Evolutionary conservation across 1,140 invertebrate genomes (phyloP).

Genomic region (Drosophila punjabiensis): DNA sequence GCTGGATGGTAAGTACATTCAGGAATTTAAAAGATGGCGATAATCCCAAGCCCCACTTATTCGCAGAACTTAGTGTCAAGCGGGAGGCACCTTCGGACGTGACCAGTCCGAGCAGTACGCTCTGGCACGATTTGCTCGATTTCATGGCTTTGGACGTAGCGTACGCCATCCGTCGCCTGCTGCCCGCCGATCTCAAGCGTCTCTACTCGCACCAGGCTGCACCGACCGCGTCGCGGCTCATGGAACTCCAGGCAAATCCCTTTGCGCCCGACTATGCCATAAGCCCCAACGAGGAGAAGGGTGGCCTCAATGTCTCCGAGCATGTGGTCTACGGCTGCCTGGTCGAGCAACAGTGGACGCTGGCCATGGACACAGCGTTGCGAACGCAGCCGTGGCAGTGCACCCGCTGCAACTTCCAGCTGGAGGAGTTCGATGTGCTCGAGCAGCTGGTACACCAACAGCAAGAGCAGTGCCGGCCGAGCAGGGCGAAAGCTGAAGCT

Average conservation of each 20-base stretch:
- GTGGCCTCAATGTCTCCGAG: conserved; percentile 92
- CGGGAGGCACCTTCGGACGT: not conserved
- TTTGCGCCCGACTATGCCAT: conserved; percentile 89
- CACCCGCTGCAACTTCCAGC: conserved; percentile 85
- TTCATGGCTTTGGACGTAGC: conserved; percentile 92
- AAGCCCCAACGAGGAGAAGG: conserved; percentile 90
- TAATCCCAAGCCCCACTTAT: not conserved
- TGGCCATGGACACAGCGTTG: conserved; percentile 86
- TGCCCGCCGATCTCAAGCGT: conserved; percentile 93
- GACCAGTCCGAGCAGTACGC: conserved; percentile 32
- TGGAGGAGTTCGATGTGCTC: conserved; percentile 86
- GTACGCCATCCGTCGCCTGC: conserved; percentile 93
- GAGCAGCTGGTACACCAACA: conserved; percentile 86
- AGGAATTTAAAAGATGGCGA: not conserved
- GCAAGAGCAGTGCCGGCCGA: conserved; percentile 24
- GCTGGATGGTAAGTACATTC: conserved; percentile 86
- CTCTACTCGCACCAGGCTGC: conserved; percentile 87
- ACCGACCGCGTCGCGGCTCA: conserved; percentile 54
- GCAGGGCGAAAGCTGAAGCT: conserved; percentile 79
- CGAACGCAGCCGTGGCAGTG: conserved; percentile 87
- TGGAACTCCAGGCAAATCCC: conserved; percentile 88
- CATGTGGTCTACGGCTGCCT: conserved; percentile 94
- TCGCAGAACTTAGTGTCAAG: conserved; percentile 43
- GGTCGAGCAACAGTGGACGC: conserved; percentile 88
- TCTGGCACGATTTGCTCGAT: conserved; percentile 90